These are phyloP conservation scores for Denticeps clupeoides DNA, from an alignment of 2,797 vertebrate species.

Conservation along the genomic window DNA sequence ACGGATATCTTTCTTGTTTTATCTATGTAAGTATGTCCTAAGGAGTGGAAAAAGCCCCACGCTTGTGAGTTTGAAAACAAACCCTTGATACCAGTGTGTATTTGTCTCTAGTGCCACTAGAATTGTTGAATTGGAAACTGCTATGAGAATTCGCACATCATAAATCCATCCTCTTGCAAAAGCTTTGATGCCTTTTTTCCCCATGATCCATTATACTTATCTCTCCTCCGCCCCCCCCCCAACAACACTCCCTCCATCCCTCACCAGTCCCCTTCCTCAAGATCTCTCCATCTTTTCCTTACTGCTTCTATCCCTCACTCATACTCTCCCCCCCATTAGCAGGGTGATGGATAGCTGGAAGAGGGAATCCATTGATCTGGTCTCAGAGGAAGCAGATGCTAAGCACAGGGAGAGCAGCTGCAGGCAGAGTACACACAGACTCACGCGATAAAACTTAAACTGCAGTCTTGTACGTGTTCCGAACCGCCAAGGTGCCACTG, in stretches of 20 bases:
- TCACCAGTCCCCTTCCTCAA: constrained; percentile 12
- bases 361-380: constrained; percentile 54
- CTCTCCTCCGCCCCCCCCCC: constrained; percentile 6
- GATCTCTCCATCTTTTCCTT: constrained; percentile 23
- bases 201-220: not conserved
- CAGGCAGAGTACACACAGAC: constrained; percentile 21
- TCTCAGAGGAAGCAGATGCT: constrained; percentile 51
- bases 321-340: constrained; percentile 47
- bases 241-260: not conserved
- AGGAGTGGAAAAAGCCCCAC: too few relatives aligned
- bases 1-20: too few relatives aligned
- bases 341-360: constrained; percentile 53
- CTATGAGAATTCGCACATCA: constrained; percentile 43
- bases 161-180: constrained; percentile 40
- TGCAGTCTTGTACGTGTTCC: too few relatives aligned
- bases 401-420: constrained; percentile 38
- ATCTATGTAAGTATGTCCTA: too few relatives aligned
- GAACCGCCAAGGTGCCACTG: too few relatives aligned
- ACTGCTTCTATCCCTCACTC: constrained; percentile 21
- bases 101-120: too few relatives aligned
- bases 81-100: too few relatives aligned
- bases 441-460: too few relatives aligned
- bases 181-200: constrained; percentile 2
- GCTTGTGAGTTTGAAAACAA: too few relatives aligned
- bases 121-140: too few relatives aligned